phyloP scores from a whole-genome alignment of 2,888 invertebrate species.

The Gastracanthus pulcherrimus region DNA sequence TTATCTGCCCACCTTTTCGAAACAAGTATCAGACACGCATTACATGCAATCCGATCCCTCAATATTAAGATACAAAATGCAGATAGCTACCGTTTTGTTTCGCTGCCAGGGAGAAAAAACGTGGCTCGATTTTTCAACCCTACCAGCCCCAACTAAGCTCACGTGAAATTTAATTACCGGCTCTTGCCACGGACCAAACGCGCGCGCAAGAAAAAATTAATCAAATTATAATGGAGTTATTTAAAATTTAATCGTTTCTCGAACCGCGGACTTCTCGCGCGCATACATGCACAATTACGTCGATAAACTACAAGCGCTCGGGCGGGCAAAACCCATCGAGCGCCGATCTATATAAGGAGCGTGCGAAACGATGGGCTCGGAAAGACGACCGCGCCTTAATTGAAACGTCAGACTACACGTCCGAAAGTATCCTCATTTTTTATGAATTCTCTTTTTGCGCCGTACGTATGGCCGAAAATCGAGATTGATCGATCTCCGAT shows the following conservation, averaged over 20 bases:
- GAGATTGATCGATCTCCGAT: constrained; percentile 9
- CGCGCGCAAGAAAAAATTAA: constrained; percentile 17
- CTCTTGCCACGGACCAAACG: neutral
- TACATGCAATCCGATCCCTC: neutral
- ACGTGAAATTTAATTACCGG: constrained; percentile 38
- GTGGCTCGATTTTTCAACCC: constrained; percentile 2
- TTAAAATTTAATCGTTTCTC: constrained; percentile 33
- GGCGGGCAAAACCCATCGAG: constrained; percentile 3
- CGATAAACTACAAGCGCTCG: neutral
- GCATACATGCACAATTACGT: too few species aligned
- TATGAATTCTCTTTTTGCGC: neutral
- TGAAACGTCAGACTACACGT: constrained; percentile 15
- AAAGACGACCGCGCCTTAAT: constrained; percentile 22
- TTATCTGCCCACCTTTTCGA: too few species aligned
- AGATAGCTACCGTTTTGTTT: constrained; percentile 26
- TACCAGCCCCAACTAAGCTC: neutral
- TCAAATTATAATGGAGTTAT: constrained; percentile 48
- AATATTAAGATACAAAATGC: constrained; percentile 20
- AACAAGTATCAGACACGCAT: neutral
- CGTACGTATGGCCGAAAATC: neutral
- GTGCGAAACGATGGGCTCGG: constrained; percentile 1
- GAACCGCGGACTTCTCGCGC: neutral
- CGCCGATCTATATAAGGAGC: constrained; percentile 25
- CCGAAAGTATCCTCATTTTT: neutral
- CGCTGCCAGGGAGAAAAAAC: neutral